Base-by-base conservation (phyloP, 2,888 invertebrate species). In the Nomada fabriciana region DNA sequence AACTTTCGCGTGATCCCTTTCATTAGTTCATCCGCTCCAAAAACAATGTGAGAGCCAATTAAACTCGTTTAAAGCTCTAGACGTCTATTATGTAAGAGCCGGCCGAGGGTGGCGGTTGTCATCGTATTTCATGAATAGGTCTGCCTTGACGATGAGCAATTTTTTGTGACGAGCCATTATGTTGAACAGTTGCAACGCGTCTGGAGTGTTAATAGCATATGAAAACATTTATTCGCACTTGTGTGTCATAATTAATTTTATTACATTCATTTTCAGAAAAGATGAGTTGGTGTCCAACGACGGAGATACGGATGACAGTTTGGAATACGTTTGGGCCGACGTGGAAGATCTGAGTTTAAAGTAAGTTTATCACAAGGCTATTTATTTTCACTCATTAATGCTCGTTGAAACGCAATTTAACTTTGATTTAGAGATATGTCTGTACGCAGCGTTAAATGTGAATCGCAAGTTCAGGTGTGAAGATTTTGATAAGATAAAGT, bases 11-110 rank as follows among this genome's bases (percentile, higher is more conserved):
- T 23, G 74, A 76, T 63, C 57, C 50, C 71, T 78, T 69, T 87
- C 64, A 83, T 74, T 76, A 76, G 72, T 36, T 68, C 81, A 71
- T 77, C 77, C 82, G 73, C 69, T 80, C 65, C 47, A 83, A 79
- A 80, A 88, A 82, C 71, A 83, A 88, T 79, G 82, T 61, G 25
- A 74, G 77, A 79, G 70, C 72, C 89, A 90, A 91, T 91, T 89
- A 89, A 90, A 88, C 86, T 88, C 87, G 79, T 89, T 91, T 89
- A 87, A 36, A 89, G 84, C 79, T 79, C 53, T 81, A 84, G 77
- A 80, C 72, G 73, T 60, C 76, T 76, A 76, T 91, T 91, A 88
- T 80, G 88, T 88, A 90, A 91, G 84, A 88, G 83, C 70, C 84
- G 86, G 82, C 47, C 70, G 61, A 84, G 87, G 88, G 84, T 88